Conservation (phyloP, 2,113 vertebrate genomes). For the Anarrhichthys ocellatus region DNA sequence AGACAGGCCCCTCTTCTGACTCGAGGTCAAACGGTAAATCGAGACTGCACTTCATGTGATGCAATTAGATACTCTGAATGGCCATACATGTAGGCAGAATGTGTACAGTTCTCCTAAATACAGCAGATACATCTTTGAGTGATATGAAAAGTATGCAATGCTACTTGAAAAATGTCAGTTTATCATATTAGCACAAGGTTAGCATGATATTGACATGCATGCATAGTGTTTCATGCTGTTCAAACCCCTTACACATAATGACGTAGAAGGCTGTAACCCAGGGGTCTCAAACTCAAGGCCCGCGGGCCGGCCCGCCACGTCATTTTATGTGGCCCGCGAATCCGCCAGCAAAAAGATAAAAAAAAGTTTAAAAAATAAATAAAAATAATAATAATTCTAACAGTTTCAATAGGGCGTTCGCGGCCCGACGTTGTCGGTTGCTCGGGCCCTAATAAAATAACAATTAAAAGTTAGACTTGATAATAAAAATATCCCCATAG, state of each 20-base stretch:
- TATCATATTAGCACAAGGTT: background rate
- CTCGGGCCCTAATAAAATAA: no score
- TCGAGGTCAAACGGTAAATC: conserved; percentile 62
- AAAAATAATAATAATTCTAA: no score
- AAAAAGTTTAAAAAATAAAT: no score
- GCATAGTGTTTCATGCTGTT: background rate
- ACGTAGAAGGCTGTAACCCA: conserved; percentile 34
- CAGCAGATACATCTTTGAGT: conserved; percentile 9
- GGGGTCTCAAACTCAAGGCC: no score
- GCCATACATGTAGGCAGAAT: conserved; percentile 58
- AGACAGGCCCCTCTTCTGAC: conserved; percentile 52
- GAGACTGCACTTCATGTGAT: conserved; percentile 74
- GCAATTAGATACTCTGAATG: conserved; percentile 79
- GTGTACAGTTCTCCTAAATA: conserved; percentile 50
- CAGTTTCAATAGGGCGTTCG: no score
- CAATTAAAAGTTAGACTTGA: no score
- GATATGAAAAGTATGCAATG: background rate
- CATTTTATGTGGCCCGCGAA: no score
- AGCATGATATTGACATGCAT: background rate
- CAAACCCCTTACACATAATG: conserved; percentile 8
- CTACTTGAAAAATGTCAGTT: background rate
- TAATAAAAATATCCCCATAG: no score
- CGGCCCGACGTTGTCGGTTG: no score
- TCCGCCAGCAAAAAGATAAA: no score
- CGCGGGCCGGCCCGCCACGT: no score